Conservation (phyloP, 1,140 invertebrate species). For the Ooceraea biroi region DNA sequence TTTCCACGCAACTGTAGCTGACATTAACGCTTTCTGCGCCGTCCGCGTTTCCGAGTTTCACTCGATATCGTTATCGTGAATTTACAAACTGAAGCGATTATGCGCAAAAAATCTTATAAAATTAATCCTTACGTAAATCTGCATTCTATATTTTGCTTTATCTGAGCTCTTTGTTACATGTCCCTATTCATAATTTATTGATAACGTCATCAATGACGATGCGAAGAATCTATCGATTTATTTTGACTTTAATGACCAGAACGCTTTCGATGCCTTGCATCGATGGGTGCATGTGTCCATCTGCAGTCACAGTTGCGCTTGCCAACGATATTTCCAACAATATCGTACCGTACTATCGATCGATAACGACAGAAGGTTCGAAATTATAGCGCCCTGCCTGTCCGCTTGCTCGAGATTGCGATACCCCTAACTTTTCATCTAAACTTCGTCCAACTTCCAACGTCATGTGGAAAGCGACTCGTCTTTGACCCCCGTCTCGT, state of each 20-base stretch:
- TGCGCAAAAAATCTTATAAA: neutral
- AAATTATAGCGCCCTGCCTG: neutral
- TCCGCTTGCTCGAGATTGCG: neutral
- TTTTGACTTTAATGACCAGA: neutral
- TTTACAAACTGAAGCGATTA: neutral
- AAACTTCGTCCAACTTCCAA: slow-evolving; percentile 33
- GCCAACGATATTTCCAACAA: neutral
- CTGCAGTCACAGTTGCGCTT: neutral
- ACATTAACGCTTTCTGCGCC: neutral
- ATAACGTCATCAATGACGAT: neutral
- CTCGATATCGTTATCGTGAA: slow-evolving; percentile 10
- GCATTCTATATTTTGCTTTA: neutral
- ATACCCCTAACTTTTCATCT: neutral
- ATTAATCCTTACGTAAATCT: slow-evolving; percentile 1
- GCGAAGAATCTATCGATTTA: neutral
- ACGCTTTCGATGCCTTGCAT: neutral
- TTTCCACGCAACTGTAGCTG: slow-evolving; percentile 15
- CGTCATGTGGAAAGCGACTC: neutral
- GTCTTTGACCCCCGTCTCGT: slow-evolving; percentile 3
- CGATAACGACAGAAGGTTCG: neutral
- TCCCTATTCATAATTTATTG: neutral
- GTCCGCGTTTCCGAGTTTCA: neutral
- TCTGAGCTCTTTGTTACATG: neutral
- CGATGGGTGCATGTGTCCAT: neutral
- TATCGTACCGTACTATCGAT: neutral